Base-by-base conservation (phyloP, 2,888 invertebrate species). In the Stenoptilia bipunctidactyla region DNA sequence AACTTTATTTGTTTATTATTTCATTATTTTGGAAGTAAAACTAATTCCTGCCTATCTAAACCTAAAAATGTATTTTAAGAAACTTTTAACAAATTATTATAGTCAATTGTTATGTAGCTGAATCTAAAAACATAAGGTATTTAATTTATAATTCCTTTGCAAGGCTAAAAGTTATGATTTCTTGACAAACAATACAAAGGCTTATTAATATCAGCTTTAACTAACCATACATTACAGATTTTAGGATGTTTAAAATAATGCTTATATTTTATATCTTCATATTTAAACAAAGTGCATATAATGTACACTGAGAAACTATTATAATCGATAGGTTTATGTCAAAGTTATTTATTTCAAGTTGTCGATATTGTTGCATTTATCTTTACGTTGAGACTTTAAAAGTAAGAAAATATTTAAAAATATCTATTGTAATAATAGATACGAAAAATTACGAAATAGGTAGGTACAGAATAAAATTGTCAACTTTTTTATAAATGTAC, bases 81-180 rank as follows among this genome's bases (percentile, higher is more conserved):
- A 20, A 20, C 20, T 5, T 20, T 20, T 20, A 20, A 20, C n/a
- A n/a, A 30, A 30, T 30, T 30, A 30, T 30, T 20, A 50, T 47
- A 45, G 64, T 64, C 60, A 62, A 64, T 61, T 61, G 52, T 51
- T 49, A 56, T 43, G 56, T 30, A 30, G 30, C 30, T 30, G 30
- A 30, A 20, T 20, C 20, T 5, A 20, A 20, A 20, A 20, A n/a
- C n/a, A n/a, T n/a, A n/a, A n/a, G n/a, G 20, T 5, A 5, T 20
- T 20, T 20, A 20, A 20, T 20, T 20, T 5, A 20, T 8, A 8
- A 20, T 20, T 20, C 8, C 4, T 20, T 20, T 20, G 20, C 20
- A 20, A 20, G 8, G 4, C 20, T 20, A 20, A 20, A 20, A 8
- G 3, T 5, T 20, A 20, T 20, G 20, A 8, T 20, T 5, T 30